Evolutionary conservation across 2,888 invertebrate species (phyloP).

Genomic region (Zootermopsis nevadensis): DNA sequence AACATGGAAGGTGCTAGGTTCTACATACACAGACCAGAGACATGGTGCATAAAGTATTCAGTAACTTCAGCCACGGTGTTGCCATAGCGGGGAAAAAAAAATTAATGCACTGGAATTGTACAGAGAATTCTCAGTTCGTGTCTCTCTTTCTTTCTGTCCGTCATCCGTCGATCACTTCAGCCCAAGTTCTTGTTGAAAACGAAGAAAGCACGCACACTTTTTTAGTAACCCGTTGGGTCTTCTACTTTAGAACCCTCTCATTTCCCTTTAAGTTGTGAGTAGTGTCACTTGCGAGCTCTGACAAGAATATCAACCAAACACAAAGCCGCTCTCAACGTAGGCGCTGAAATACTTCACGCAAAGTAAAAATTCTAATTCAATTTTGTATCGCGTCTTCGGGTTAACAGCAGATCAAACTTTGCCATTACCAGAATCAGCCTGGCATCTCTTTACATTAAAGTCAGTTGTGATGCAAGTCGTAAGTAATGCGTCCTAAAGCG

Average conservation of each 20-base stretch:
- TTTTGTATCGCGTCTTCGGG: not conserved
- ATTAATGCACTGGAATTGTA: no score
- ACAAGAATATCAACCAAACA: not conserved
- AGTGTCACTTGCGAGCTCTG: not conserved
- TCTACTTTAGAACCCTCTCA: not conserved
- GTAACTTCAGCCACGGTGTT: no score
- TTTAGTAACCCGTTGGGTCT: not conserved
- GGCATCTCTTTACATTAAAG: not conserved
- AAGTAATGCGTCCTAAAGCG: no score
- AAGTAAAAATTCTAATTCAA: conserved; percentile 6
- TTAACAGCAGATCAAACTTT: not conserved
- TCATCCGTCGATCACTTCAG: no score
- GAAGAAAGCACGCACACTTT: not conserved
- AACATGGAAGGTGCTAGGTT: no score
- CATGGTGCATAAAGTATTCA: no score
- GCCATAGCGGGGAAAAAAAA: no score
- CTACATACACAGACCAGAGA: no score
- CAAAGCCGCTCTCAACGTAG: not conserved
- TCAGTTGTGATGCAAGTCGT: no score
- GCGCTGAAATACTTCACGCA: not conserved
- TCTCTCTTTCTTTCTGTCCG: no score
- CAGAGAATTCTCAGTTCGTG: no score
- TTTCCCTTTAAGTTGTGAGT: not conserved
- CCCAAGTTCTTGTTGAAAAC: no score
- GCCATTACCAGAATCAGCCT: not conserved